A percentile compares a stretch with the other conserved stretches of the same genome.
These are phyloP conservation scores for Cyanoramphus novaezelandiae DNA, from an alignment of 2,113 vertebrate genomes.

Conservation along the genomic window DNA sequence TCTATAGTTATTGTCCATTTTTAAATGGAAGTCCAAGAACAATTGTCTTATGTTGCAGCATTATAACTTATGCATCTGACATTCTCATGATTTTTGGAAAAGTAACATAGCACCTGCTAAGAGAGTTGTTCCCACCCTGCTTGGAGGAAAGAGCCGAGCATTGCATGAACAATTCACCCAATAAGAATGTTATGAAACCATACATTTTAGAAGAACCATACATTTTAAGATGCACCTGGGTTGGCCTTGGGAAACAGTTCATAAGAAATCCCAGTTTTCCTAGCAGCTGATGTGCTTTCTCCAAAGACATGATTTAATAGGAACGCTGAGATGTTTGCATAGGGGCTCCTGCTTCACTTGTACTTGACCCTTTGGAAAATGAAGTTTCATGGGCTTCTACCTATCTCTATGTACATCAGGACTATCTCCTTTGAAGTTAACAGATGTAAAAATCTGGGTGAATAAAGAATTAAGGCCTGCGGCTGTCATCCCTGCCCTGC, in stretches of 20 bases:
- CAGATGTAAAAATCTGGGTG: neutral
- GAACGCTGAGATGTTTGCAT: neutral
- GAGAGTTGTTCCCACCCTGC: neutral
- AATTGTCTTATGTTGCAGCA: neutral
- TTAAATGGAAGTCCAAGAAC: conserved; percentile 12
- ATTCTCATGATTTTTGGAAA: neutral
- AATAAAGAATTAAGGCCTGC: neutral
- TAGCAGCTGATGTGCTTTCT: neutral
- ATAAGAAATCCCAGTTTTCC: neutral
- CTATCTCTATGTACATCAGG: conserved; percentile 36
- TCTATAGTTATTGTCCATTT: neutral
- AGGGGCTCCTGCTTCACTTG: neutral
- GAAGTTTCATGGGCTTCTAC: conserved; percentile 22
- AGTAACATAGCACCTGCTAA: neutral
- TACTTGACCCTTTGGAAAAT: conserved; percentile 24
- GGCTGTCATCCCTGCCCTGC: conserved; percentile 7
- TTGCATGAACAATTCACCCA: neutral
- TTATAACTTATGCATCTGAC: neutral
- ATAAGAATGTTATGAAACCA: conserved; percentile 17
- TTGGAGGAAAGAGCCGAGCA: neutral
- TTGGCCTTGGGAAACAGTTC: conserved; percentile 20
- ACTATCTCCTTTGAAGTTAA: conserved; percentile 46
- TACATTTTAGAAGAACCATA: conserved; percentile 13
- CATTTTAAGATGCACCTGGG: conserved; percentile 30
- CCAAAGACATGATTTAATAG: conserved; percentile 37